Conservation (phyloP, 1,140 invertebrate species). For the Drosophila erecta region DNA sequence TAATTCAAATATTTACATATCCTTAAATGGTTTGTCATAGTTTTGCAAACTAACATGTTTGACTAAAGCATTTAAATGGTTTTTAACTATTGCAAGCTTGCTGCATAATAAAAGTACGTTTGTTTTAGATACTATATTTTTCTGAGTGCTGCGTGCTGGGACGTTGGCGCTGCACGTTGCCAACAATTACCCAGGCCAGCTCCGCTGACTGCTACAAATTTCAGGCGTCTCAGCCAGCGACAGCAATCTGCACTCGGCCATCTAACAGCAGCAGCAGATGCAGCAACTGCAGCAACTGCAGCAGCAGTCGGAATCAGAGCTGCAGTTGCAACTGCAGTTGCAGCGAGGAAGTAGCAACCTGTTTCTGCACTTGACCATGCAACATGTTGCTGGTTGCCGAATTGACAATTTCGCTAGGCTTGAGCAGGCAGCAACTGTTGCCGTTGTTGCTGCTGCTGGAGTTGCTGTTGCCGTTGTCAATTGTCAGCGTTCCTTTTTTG, state of each 20-base stretch:
- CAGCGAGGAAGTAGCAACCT: conserved; percentile 73
- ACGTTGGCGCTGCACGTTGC: conserved; percentile 66
- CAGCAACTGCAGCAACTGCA: conserved; percentile 19
- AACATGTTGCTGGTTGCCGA: conserved; percentile 62
- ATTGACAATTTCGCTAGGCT: conserved; percentile 77
- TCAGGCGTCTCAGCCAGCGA: conserved; percentile 67
- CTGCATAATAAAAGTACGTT: too few species aligned
- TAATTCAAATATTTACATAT: too few species aligned
- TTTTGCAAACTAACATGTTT: too few species aligned
- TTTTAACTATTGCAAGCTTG: too few species aligned
- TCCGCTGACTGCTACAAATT: conserved; percentile 80
- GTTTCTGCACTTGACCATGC: conserved; percentile 80
- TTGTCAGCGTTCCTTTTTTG: conserved; percentile 56
- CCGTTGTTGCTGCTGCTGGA: conserved; percentile 37
- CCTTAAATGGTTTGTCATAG: too few species aligned
- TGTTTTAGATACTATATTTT: neutral
- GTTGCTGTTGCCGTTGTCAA: conserved; percentile 64
- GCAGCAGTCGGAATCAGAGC: conserved; percentile 28
- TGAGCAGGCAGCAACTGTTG: conserved; percentile 44
- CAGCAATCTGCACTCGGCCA: conserved; percentile 72
- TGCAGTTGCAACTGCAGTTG: conserved; percentile 25
- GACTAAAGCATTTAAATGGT: neutral
- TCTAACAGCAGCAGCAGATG: conserved; percentile 61
- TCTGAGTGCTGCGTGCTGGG: conserved; percentile 38
- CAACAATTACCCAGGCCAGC: conserved; percentile 55